Base-by-base conservation (phyloP, 2,888 invertebrate genomes). In the Tenthredo mesomela region DNA sequence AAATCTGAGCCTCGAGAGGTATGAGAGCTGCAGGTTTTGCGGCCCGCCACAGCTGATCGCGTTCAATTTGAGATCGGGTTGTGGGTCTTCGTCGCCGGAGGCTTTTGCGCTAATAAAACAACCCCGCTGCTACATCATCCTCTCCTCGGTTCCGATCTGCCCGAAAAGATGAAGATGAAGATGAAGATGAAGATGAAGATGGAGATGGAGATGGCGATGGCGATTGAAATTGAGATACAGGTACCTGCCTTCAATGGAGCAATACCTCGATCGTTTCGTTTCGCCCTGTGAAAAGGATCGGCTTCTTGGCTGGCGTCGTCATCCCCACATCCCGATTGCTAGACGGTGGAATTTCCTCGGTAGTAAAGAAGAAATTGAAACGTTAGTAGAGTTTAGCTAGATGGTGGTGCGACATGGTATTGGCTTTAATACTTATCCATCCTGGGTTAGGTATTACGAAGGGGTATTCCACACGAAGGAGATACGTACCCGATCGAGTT, bases 31-130 rank as follows among this genome's bases (percentile, higher is more conserved):
- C n/a, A 40, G 80, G 61, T 80, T 80, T 80, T 80, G 80, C 80
- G 80, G 58, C 80, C 50, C 40, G 61, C 80, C 80, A 80, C 80
- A 80, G 80, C 80, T 80, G 80, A 80, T 80, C 80, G 80, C 58
- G 80, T 80, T 80, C 80, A 80, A 80, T 80, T 80, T 80, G 61
- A 61, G 80, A 61, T 80, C 80, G 80, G 80, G 40, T 4, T 61
- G 50, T 33, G 77, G 80, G 25, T 58, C 61, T 40, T 61, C 80
- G 37, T 80, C 58, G 58, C 40, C 58, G 58, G 37, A 21, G 61
- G 80, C 61, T 40, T 50, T 50, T n/a, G 54, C 80, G 47, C 40
- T 80, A 80, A 61, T 80, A 80, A 80, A 80, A 80, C 80, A 61
- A 61, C 80, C 80, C 61, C 78, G 61, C 40, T 5, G 33, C 61